Percentiles rank a stretch among this genome's conserved stretches.
Conservation (phyloP, 2,797 vertebrate species). For the Lagocephalus sceleratus region DNA sequence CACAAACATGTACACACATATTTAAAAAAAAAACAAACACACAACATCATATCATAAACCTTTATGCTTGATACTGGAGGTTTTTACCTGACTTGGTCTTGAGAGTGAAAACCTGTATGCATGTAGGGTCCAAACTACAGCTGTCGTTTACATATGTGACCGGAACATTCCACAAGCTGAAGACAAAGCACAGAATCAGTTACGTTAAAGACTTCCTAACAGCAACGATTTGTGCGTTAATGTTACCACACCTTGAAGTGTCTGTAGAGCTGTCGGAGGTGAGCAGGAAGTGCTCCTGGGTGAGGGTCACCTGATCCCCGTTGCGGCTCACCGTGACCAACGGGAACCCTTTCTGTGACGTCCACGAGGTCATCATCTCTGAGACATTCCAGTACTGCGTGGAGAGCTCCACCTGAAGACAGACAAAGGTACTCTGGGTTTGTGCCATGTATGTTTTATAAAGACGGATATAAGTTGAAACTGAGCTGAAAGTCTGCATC, state of each 20-base stretch:
- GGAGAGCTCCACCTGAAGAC: slow-evolving; percentile 66
- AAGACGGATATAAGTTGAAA: too few species aligned
- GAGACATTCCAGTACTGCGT: slow-evolving; percentile 77
- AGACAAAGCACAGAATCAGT: slow-evolving; percentile 22
- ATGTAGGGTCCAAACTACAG: slow-evolving; percentile 71
- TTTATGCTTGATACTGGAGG: background rate
- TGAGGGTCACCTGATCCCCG: slow-evolving; percentile 76
- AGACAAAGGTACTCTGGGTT: slow-evolving; percentile 2
- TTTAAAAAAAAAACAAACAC: background rate
- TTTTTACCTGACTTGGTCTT: slow-evolving; percentile 82
- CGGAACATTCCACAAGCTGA: slow-evolving; percentile 90
- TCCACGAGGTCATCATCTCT: slow-evolving; percentile 93
- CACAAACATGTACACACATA: slow-evolving; percentile 4
- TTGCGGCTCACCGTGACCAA: slow-evolving; percentile 84
- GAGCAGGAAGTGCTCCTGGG: slow-evolving; percentile 86
- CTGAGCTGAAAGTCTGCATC: background rate
- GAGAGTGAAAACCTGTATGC: slow-evolving; percentile 76
- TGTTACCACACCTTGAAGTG: slow-evolving; percentile 74
- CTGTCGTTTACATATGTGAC: slow-evolving; percentile 83
- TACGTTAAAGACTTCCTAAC: background rate
- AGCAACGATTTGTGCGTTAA: background rate
- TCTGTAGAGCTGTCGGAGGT: slow-evolving; percentile 64
- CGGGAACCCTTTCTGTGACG: slow-evolving; percentile 91
- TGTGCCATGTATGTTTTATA: too few species aligned
- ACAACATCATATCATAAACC: background rate